These are phyloP conservation scores for Strigamia transsilvanica DNA, from an alignment of 2,888 invertebrate species.

Conservation along the genomic window DNA sequence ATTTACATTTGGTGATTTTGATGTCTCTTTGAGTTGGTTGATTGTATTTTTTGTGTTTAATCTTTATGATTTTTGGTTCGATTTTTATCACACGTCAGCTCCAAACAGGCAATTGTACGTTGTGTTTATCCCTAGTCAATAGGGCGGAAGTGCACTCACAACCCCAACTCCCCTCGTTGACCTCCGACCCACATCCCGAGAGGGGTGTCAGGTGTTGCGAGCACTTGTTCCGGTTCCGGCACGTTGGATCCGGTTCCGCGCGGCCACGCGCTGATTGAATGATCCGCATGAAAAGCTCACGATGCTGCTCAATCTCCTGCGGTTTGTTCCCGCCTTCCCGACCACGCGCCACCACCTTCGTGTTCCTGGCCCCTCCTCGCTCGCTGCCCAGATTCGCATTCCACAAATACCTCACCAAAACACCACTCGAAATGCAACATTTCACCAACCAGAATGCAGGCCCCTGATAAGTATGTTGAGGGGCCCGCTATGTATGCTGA, in stretches of 20 bases:
- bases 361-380: background rate
- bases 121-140: background rate
- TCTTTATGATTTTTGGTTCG: too few relatives aligned
- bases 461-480: too few relatives aligned
- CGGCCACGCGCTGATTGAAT: conserved; percentile 51
- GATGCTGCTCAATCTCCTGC: conserved; percentile 52
- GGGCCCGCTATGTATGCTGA: too few relatives aligned
- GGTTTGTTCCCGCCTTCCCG: conserved; percentile 14
- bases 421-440: too few relatives aligned
- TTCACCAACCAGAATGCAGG: too few relatives aligned
- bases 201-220: conserved; percentile 21
- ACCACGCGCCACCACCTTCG: conserved; percentile 39
- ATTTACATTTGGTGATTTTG: too few relatives aligned
- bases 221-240: conserved; percentile 26
- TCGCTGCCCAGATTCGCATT: background rate
- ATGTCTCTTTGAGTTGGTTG: too few relatives aligned
- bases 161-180: conserved; percentile 24
- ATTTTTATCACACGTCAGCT: too few relatives aligned
- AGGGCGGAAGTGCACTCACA: conserved; percentile 27
- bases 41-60: too few relatives aligned
- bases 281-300: conserved; percentile 49
- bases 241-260: conserved; percentile 31
- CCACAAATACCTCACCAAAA: background rate
- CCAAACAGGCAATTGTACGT: background rate
- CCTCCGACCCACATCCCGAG: conserved; percentile 17